These are phyloP conservation scores for Mohoua ochrocephala DNA, from an alignment of 2,113 vertebrate genomes.

Conservation along the genomic window DNA sequence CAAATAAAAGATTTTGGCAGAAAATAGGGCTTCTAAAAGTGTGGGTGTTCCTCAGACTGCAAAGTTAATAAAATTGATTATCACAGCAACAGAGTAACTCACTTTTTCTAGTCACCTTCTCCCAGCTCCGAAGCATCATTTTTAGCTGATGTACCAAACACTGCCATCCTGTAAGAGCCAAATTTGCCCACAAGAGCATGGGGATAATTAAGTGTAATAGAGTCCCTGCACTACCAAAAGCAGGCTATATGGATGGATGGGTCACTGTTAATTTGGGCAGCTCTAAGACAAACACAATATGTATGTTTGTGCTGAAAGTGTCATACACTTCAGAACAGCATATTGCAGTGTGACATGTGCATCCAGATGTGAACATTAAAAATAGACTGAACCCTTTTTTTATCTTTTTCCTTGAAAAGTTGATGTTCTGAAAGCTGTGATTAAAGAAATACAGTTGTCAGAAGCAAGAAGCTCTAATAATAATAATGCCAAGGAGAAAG, in stretches of 20 bases:
- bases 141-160: not conserved
- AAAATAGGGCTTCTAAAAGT: not conserved
- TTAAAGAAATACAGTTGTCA: conserved; percentile 26
- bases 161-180: not conserved
- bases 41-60: not conserved
- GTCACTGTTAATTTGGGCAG: conserved; percentile 2
- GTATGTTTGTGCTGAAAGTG: not conserved
- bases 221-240: not conserved
- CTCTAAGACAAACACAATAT: not conserved
- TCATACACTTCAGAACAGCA: not conserved
- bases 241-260: not conserved
- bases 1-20: not conserved
- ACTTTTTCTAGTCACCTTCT: not conserved
- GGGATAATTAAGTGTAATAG: not conserved
- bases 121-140: not conserved
- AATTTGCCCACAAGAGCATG: not conserved
- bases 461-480: not conserved
- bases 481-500: not conserved
- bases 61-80: not conserved
- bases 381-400: not conserved
- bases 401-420: not conserved
- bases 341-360: not conserved
- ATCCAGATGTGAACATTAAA: conserved; percentile 47
- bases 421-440: conserved; percentile 21
- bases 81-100: not conserved